Evolutionary conservation across 2,888 invertebrate species (phyloP), one percentile per base, ranked within the genome.

Genomic region (Dicranocentrus wangi): DNA sequence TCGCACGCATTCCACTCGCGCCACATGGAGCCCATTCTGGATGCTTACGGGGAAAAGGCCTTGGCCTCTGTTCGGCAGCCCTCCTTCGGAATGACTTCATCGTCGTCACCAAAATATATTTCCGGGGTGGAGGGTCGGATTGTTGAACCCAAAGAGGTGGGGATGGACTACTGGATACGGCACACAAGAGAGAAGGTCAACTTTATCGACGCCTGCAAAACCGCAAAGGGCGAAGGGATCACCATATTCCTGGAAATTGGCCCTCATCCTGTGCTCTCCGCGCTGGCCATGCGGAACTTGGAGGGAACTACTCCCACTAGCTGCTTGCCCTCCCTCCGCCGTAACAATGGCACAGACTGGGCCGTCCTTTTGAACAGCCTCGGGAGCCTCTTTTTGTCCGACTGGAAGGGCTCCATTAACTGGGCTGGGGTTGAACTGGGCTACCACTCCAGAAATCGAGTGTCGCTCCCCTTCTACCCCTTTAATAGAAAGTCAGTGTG

Each of bases 1-100:
- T n/a, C n/a, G 7, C 81, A 81, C 61, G 81, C 81, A 1, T 83
- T 82, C 61, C 83, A 83, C 25, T 83, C 83, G 1, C n/a, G 78
- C 15, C 68, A 55, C 10, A 82, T 82, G 79, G 79, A 83, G 2
- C 42, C 61, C 7, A 75, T 83, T 19, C 47, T 83, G 13, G 32
- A 65, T 3, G 79, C 68, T 10, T 83, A 82, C 60, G 28, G 55
- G 0, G 17, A 47, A n/a, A 13, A 68, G 13, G 55, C 69, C 1
- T 21, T n/a, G 17, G 28, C 39, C 39, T 39, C 13, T 2, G 10
- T 19, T 53, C 53, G 10, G 7, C 2, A 1, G 19, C 19, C 7
- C 5, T n/a, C 17, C 3, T 10, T n/a, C 10, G 51, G 51, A 1
- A n/a, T n/a, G n/a, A n/a, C n/a, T n/a, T n/a, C n/a, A n/a, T n/a